Percentiles rank a stretch among this genome's conserved stretches.
Conservation (phyloP, 2,113 vertebrate genomes). For the Elanoides forficatus region DNA sequence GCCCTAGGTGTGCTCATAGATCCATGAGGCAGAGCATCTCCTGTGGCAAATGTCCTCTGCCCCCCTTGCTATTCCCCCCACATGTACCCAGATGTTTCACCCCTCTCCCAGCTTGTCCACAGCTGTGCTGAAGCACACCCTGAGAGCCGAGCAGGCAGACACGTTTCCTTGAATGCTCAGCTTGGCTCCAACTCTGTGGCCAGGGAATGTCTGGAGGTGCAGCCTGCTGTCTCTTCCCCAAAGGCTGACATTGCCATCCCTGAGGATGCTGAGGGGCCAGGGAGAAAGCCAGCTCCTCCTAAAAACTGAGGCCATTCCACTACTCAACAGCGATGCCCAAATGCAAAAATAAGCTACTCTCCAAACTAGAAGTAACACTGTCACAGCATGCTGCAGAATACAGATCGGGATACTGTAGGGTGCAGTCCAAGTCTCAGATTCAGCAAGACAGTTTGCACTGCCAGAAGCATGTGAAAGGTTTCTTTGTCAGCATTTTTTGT, state of each 20-base stretch:
- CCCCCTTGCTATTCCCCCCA: not conserved
- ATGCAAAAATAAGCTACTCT: not conserved
- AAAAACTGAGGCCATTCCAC: not conserved
- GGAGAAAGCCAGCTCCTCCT: not conserved
- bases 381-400: not conserved
- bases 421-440: not conserved
- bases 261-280: not conserved
- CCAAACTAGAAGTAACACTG: not conserved
- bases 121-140: not conserved
- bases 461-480: not conserved
- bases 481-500: not conserved
- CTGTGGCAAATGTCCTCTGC: not conserved
- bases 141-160: not conserved
- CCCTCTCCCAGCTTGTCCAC: not conserved
- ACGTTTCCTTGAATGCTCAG: not conserved
- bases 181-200: not conserved
- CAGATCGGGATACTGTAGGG: not conserved
- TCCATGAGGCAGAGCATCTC: not conserved
- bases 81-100: not conserved
- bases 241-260: not conserved
- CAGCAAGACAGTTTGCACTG: fast-evolving
- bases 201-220: not conserved
- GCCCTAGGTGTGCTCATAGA: not conserved
- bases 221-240: not conserved
- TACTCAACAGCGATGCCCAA: not conserved